Evolutionary conservation across 2,797 vertebrate genomes (phyloP).

Genomic region (Sebastes oblongus): DNA sequence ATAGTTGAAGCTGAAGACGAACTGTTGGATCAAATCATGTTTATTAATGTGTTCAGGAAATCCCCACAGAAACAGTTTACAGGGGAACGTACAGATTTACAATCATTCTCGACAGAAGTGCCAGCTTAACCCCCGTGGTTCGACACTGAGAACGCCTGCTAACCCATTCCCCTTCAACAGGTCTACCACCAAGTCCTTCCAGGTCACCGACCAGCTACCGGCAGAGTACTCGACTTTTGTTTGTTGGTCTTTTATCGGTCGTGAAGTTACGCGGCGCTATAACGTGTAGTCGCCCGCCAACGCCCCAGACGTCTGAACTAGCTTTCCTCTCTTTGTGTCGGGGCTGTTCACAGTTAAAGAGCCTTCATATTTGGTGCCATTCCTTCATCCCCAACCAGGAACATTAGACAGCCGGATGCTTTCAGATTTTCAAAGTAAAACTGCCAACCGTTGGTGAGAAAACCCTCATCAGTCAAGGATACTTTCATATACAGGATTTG

Average conservation of each 20-base stretch:
- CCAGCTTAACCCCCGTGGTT: slow-evolving; percentile 68
- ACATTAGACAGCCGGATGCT: slow-evolving; percentile 44
- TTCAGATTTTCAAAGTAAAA: slow-evolving; percentile 54
- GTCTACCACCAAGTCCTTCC: slow-evolving; percentile 50
- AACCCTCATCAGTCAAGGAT: slow-evolving; percentile 27
- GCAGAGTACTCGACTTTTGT: slow-evolving; percentile 25
- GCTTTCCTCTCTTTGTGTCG: slow-evolving; percentile 40
- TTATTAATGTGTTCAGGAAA: slow-evolving; percentile 83
- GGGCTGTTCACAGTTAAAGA: slow-evolving; percentile 62
- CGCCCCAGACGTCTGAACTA: slow-evolving; percentile 20
- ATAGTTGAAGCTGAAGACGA: neutral
- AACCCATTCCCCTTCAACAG: slow-evolving; percentile 40
- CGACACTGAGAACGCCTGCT: slow-evolving; percentile 59
- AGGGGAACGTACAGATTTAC: slow-evolving; percentile 80
- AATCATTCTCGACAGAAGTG: slow-evolving; percentile 80
- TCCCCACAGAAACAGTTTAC: slow-evolving; percentile 79
- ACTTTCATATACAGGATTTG: slow-evolving; percentile 62
- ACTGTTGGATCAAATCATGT: slow-evolving; percentile 79
- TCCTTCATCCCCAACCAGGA: slow-evolving; percentile 65
- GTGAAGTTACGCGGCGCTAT: slow-evolving; percentile 38
- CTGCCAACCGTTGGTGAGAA: slow-evolving; percentile 56
- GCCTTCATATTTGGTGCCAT: slow-evolving; percentile 72
- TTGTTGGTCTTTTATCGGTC: slow-evolving; percentile 28
- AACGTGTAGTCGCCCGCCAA: slow-evolving; percentile 38
- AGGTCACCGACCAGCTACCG: slow-evolving; percentile 31